Evolutionary conservation across 2,797 vertebrate genomes (phyloP).

Genomic region (Lateolabrax maculatus): DNA sequence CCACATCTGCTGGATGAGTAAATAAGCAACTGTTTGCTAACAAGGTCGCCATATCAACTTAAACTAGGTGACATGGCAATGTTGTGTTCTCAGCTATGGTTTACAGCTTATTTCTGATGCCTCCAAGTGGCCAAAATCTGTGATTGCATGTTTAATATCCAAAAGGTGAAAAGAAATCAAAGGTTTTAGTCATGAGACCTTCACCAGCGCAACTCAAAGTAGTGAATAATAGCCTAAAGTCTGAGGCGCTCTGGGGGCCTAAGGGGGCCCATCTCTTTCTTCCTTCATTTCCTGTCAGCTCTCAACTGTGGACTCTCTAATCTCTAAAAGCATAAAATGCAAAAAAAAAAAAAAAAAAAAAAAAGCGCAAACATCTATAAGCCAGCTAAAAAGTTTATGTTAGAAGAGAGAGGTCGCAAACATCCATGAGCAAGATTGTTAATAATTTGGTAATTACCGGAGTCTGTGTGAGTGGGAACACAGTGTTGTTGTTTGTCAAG

Average conservation of each 20-base stretch:
- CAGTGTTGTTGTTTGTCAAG: neutral
- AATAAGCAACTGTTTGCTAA: neutral
- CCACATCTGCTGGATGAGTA: neutral
- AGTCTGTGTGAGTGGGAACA: neutral
- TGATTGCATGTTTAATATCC: neutral
- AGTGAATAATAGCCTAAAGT: neutral
- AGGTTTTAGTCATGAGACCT: neutral
- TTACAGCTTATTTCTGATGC: constrained; percentile 9
- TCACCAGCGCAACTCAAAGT: neutral
- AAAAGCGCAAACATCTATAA: neutral
- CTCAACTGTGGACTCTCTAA: neutral
- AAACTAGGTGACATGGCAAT: neutral
- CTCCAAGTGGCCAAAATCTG: neutral
- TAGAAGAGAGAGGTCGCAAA: neutral
- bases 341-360: neutral
- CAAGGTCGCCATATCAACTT: neutral
- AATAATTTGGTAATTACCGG: neutral
- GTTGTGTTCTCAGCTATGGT: too few relatives aligned
- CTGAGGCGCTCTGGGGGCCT: too few relatives aligned
- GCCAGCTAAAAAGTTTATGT: neutral
- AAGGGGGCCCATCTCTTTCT: too few relatives aligned
- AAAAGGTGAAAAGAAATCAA: neutral
- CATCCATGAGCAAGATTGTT: neutral
- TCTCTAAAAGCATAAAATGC: neutral
- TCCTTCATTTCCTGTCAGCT: neutral